A percentile compares a stretch with the other conserved stretches of the same genome.
Evolutionary conservation across 2,797 vertebrate species (phyloP).

Genomic region (Halcyon smyrnensis): DNA sequence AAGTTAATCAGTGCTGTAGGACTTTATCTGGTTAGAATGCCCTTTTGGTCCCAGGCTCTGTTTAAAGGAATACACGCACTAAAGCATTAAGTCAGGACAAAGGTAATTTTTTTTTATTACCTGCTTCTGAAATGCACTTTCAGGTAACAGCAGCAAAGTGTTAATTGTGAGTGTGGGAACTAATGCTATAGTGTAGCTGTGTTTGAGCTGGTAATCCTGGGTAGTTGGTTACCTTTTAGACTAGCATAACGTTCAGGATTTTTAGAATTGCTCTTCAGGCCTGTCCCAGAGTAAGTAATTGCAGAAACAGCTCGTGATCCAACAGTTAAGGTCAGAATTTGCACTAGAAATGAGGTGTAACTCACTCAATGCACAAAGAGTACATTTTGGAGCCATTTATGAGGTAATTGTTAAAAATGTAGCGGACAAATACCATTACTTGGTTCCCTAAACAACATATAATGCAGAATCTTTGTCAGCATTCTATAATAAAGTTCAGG

Average conservation of each 20-base stretch:
- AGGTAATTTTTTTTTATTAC: background rate
- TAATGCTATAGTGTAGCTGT: background rate
- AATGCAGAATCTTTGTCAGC: background rate
- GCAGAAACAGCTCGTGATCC: background rate
- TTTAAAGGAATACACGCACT: background rate
- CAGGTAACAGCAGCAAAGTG: background rate
- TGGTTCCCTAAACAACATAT: background rate
- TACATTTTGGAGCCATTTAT: background rate
- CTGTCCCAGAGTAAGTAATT: background rate
- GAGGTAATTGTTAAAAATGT: background rate
- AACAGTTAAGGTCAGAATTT: background rate
- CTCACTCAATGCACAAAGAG: background rate
- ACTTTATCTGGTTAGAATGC: background rate
- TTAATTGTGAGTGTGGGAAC: background rate
- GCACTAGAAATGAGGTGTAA: background rate
- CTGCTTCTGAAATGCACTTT: background rate
- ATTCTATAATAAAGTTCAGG: background rate
- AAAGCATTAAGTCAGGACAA: background rate
- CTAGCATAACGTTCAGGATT: background rate
- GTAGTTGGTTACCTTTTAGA: background rate
- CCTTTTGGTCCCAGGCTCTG: rapidly evolving
- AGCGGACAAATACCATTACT: background rate
- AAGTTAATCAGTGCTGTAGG: background rate
- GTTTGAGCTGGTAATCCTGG: background rate
- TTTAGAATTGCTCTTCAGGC: background rate